These are phyloP conservation scores for Bergia sp. DNA, from an alignment of 92 coral and sea anemone species.

Conservation along the genomic window DNA sequence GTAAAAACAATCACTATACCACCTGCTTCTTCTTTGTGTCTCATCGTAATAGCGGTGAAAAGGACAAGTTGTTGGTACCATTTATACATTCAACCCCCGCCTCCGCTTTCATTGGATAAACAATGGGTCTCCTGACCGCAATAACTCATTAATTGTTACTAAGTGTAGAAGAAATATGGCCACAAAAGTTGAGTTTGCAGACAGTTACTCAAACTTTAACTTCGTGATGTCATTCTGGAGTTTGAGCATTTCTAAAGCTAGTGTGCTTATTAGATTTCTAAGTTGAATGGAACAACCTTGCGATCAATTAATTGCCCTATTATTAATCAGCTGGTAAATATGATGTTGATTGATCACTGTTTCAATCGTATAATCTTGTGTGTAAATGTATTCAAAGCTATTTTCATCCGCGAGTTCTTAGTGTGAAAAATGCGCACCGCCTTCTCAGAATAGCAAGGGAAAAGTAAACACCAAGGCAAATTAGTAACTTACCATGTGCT, in stretches of 20 bases:
- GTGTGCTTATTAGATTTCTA: too few relatives aligned
- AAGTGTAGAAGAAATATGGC: not conserved
- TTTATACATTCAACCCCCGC: slow-evolving; percentile 1
- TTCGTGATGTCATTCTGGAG: not conserved
- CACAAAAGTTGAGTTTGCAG: not conserved
- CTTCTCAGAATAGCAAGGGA: not conserved
- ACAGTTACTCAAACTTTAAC: not conserved
- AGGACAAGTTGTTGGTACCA: not conserved
- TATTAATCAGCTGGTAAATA: not conserved
- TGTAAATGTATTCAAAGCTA: not conserved
- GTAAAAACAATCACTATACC: slow-evolving; percentile 11
- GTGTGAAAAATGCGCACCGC: not conserved
- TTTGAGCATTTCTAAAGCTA: too few relatives aligned
- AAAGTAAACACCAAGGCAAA: too few relatives aligned
- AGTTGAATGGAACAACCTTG: too few relatives aligned
- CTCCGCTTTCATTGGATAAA: slow-evolving; percentile 4
- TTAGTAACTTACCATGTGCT: too few relatives aligned
- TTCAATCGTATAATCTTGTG: not conserved
- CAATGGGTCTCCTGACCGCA: not conserved
- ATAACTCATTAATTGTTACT: not conserved
- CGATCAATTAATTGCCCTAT: too few relatives aligned
- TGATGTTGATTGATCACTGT: not conserved
- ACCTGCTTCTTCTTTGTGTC: slow-evolving; percentile 18
- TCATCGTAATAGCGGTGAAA: not conserved
- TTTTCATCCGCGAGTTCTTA: not conserved